Percentiles rank a stretch among this genome's conserved stretches.
Conservation (phyloP, 2,113 vertebrate genomes). For the Aleadryas rufinucha region DNA sequence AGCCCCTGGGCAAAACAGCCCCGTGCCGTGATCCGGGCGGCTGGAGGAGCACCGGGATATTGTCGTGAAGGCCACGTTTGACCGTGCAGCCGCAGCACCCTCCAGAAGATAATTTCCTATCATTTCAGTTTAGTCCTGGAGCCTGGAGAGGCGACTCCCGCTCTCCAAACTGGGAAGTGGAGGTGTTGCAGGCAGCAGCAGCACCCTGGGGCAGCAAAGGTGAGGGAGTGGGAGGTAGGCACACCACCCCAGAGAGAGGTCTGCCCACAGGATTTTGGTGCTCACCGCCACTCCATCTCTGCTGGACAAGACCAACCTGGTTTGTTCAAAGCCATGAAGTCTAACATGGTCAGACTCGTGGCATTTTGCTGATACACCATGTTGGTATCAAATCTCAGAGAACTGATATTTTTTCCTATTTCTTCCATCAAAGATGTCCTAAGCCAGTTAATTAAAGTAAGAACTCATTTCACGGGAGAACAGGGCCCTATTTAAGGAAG, state of each 20-base stretch:
- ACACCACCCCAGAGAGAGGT: neutral
- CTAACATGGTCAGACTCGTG: fast-evolving
- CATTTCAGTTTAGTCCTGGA: neutral
- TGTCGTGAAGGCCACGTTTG: fast-evolving
- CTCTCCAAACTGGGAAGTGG: fast-evolving
- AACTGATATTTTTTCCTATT: neutral
- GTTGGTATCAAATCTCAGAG: neutral
- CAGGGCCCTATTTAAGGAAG: neutral
- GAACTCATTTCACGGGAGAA: neutral
- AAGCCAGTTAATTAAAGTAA: neutral
- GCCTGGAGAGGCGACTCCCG: neutral
- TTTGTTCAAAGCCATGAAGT: neutral
- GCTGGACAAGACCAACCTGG: neutral
- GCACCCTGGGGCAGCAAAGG: no score
- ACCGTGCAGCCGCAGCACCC: neutral
- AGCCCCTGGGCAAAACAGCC: fast-evolving
- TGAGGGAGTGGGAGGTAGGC: neutral
- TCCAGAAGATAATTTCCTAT: neutral
- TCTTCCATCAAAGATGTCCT: neutral
- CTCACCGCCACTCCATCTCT: neutral
- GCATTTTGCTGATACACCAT: neutral
- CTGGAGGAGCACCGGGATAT: fast-evolving
- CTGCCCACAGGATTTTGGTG: neutral
- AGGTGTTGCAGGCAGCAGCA: neutral
- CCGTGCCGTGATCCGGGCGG: fast-evolving